Evolutionary conservation across 2,113 vertebrate genomes (phyloP).

Genomic region (Chaetops frenatus): DNA sequence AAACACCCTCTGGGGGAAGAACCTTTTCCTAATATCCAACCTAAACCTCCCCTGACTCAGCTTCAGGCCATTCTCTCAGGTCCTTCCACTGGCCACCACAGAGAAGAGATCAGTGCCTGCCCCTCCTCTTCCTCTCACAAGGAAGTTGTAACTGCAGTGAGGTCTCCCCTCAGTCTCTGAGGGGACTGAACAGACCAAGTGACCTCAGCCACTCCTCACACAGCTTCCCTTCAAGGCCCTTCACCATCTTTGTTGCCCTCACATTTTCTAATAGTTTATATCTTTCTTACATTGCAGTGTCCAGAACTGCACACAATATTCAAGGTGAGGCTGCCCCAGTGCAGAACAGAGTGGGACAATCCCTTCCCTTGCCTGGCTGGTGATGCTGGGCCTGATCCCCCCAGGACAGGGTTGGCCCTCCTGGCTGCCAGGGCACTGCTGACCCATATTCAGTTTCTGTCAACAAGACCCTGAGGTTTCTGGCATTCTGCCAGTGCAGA

Average conservation of each 20-base stretch:
- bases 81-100: neutral
- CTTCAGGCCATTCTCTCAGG: neutral
- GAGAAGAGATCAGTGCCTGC: neutral
- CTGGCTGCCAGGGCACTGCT: neutral
- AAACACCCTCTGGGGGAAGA: neutral
- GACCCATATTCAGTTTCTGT: neutral
- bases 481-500: neutral
- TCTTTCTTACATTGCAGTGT: neutral
- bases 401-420: rapidly evolving
- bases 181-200: neutral
- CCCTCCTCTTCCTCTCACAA: neutral
- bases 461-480: rapidly evolving
- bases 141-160: neutral
- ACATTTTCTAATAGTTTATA: neutral
- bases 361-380: neutral
- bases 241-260: neutral
- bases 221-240: neutral
- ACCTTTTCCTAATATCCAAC: neutral
- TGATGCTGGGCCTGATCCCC: rapidly evolving
- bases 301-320: neutral
- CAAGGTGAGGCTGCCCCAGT: neutral
- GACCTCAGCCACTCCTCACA: rapidly evolving
- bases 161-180: neutral
- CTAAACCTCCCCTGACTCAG: neutral
- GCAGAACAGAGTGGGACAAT: rapidly evolving